Conservation (phyloP, 1,140 invertebrate genomes). For the Drosophila busckii region DNA sequence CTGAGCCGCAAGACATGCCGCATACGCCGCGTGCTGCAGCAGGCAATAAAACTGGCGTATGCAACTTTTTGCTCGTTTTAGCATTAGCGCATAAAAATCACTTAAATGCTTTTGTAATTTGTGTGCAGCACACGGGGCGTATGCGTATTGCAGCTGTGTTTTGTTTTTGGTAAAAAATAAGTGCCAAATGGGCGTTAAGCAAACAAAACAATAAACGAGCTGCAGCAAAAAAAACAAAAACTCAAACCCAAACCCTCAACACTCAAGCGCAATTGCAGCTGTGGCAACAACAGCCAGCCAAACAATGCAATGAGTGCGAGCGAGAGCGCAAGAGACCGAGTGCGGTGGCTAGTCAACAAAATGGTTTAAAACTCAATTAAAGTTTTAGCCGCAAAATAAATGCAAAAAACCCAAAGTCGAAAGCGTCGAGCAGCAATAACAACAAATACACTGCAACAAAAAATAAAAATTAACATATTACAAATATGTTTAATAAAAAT, state of each 20-base stretch:
- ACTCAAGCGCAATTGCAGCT: constrained; percentile 43
- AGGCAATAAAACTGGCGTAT: constrained; percentile 6
- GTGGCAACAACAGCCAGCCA: constrained; percentile 38
- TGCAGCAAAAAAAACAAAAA: constrained; percentile 10
- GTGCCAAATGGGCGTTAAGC: too few species aligned
- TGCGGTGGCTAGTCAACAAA: constrained; percentile 46
- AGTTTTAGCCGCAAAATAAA: constrained; percentile 79
- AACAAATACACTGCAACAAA: constrained; percentile 20
- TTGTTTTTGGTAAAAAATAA: too few species aligned
- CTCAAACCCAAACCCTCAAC: constrained; percentile 54
- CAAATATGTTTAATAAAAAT: too few species aligned
- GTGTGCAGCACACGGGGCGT: constrained; percentile 30
- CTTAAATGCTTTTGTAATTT: constrained; percentile 39
- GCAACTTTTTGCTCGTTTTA: constrained; percentile 35
- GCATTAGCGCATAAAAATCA: constrained; percentile 41
- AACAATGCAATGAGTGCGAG: constrained; percentile 35
- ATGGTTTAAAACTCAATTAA: constrained; percentile 78
- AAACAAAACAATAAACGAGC: too few species aligned
- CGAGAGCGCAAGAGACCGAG: too few species aligned
- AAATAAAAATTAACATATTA: constrained; percentile 11
- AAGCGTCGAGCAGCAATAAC: constrained; percentile 46
- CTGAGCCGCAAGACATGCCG: constrained; percentile 15
- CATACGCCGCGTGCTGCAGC: constrained; percentile 6
- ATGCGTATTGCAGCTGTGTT: too few species aligned
- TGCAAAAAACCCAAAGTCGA: constrained; percentile 50